Conservation (phyloP, 1,140 invertebrate genomes). For the Bombus difficillimus region DNA sequence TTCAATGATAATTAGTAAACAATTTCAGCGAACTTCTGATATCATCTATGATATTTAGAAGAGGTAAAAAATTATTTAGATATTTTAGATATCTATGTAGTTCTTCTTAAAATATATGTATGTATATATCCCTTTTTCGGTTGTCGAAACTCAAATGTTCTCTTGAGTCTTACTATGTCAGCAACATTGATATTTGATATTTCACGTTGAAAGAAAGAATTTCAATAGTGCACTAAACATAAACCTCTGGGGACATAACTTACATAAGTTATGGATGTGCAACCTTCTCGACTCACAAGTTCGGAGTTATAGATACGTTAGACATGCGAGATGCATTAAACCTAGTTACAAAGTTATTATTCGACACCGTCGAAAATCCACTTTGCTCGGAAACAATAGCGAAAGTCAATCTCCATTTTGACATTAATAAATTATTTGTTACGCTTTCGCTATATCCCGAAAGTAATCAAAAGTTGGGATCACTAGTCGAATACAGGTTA, state of each 20-base stretch:
- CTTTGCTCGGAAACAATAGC: background rate
- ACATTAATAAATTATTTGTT: background rate
- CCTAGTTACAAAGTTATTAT: slow-evolving; percentile 15
- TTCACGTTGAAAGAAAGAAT: background rate
- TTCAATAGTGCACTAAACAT: background rate
- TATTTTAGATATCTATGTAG: background rate
- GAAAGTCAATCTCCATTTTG: background rate
- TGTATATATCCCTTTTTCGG: background rate
- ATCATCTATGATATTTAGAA: background rate
- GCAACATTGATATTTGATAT: background rate
- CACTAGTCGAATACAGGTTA: background rate
- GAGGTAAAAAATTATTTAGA: background rate
- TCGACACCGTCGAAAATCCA: background rate
- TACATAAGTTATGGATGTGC: background rate
- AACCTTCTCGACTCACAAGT: background rate
- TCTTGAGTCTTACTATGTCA: background rate
- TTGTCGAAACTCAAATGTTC: background rate
- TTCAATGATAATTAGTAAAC: no score
- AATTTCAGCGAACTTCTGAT: background rate
- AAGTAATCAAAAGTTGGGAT: background rate
- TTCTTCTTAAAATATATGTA: background rate
- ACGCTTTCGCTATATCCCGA: no score
- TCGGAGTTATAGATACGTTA: background rate
- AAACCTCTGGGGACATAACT: background rate
- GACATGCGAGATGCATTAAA: background rate